Conservation (phyloP, 2,113 vertebrate species). For the Trichechus manatus region DNA sequence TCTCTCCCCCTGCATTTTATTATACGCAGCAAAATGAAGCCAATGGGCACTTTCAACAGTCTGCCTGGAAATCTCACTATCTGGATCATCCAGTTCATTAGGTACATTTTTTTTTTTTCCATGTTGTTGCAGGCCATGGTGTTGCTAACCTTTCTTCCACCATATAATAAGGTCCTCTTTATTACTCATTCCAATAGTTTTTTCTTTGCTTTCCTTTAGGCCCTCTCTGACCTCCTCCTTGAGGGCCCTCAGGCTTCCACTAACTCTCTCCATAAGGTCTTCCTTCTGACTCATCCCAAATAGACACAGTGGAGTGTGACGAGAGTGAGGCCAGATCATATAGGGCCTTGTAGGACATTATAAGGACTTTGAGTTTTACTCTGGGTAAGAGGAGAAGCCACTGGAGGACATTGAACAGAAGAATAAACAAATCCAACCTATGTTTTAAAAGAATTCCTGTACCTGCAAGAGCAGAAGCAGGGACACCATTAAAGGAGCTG, state of each 20-base stretch:
- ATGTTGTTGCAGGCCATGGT: neutral
- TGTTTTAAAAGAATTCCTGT: neutral
- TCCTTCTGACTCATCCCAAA: neutral
- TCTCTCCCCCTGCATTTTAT: neutral
- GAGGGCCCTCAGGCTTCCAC: neutral
- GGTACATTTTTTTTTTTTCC: conserved; percentile 21
- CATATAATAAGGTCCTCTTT: neutral
- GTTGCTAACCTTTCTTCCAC: conserved; percentile 22
- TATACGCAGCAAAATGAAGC: neutral
- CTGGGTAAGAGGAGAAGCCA: neutral
- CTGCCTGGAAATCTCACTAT: conserved; percentile 5
- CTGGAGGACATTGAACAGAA: neutral
- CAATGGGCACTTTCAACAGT: neutral
- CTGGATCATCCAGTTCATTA: conserved; percentile 49
- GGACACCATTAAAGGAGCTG: neutral
- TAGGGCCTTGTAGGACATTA: neutral
- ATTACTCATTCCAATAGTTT: neutral
- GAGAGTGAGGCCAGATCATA: neutral
- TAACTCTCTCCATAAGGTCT: neutral
- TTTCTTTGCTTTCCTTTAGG: conserved; percentile 27
- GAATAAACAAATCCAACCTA: neutral
- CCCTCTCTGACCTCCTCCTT: neutral
- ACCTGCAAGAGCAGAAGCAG: neutral
- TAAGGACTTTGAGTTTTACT: neutral
- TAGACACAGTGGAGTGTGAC: neutral